phyloP scores from a whole-genome alignment of 2,797 vertebrate species.

The Sylvia borin region DNA sequence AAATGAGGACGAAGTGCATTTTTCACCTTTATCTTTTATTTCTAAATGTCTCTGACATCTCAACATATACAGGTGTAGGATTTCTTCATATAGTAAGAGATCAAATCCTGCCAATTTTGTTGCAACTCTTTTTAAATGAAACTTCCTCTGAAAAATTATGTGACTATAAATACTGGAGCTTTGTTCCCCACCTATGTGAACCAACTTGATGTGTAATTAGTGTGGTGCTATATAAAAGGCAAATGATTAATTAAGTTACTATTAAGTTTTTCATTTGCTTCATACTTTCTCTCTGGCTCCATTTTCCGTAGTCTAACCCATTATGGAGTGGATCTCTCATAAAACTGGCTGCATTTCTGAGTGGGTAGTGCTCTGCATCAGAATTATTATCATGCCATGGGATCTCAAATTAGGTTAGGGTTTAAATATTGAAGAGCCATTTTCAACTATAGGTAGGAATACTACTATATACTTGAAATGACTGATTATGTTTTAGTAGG shows the following conservation, averaged over 20 bases:
- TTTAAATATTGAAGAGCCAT: not conserved
- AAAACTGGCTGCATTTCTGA: not conserved
- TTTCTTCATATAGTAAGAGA: slow-evolving; percentile 2
- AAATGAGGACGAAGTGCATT: not conserved
- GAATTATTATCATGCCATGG: not conserved
- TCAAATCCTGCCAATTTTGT: not conserved
- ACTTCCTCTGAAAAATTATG: not conserved
- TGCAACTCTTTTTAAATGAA: not conserved
- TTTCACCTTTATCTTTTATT: slow-evolving; percentile 30
- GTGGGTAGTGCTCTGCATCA: not conserved
- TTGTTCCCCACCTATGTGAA: not conserved
- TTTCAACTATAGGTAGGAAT: not conserved
- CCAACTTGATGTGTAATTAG: not conserved
- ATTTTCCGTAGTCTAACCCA: not conserved
- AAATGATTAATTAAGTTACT: slow-evolving; percentile 14
- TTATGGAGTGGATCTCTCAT: not conserved
- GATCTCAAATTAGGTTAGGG: not conserved
- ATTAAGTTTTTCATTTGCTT: not conserved
- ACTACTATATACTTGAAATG: not conserved
- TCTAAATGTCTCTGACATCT: not conserved
- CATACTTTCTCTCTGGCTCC: not conserved
- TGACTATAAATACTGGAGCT: not conserved
- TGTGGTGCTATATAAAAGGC: not conserved
- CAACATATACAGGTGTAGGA: not conserved
- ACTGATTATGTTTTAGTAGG: not conserved